Percentiles rank a stretch among this genome's conserved stretches.
These are phyloP conservation scores for Gryllus longicercus DNA, from an alignment of 2,888 invertebrate genomes.

Conservation along the genomic window DNA sequence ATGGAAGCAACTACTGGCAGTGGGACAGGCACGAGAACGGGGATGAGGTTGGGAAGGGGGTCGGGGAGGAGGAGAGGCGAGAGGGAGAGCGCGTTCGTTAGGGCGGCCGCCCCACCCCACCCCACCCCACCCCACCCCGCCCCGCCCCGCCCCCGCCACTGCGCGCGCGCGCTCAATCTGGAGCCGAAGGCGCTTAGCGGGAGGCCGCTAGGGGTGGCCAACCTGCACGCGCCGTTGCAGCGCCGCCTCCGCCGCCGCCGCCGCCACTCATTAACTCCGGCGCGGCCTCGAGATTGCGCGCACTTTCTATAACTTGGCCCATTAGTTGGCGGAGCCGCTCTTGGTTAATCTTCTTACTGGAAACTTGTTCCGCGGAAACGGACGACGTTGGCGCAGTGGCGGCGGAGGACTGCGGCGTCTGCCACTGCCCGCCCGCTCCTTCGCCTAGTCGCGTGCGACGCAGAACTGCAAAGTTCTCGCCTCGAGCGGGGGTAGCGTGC, in stretches of 20 bases:
- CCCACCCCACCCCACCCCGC: too few relatives aligned
- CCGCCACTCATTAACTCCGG: neutral
- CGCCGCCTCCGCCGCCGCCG: neutral
- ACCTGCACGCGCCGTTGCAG: neutral
- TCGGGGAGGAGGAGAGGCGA: neutral
- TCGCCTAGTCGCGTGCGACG: too few relatives aligned
- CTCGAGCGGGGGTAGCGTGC: too few relatives aligned
- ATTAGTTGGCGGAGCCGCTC: slow-evolving; percentile 8
- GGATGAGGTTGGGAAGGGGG: neutral
- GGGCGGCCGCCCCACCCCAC: too few relatives aligned
- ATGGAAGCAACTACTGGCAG: too few relatives aligned
- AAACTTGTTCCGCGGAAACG: neutral
- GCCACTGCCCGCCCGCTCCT: too few relatives aligned
- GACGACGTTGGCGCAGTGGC: neutral
- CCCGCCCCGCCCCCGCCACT: too few relatives aligned
- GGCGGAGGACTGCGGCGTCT: neutral
- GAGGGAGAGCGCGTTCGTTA: too few relatives aligned
- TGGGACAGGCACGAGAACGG: too few relatives aligned
- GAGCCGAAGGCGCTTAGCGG: too few relatives aligned
- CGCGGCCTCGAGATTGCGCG: neutral
- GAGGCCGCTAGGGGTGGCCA: slow-evolving; percentile 8
- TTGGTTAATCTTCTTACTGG: slow-evolving; percentile 8
- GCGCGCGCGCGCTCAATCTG: too few relatives aligned
- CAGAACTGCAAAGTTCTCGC: too few relatives aligned
- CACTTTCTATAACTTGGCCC: slow-evolving; percentile 7